Evolutionary conservation across 2,888 invertebrate genomes (phyloP), one percentile per base, ranked within the genome.

Genomic region (Rhamphomyia laevipes): DNA sequence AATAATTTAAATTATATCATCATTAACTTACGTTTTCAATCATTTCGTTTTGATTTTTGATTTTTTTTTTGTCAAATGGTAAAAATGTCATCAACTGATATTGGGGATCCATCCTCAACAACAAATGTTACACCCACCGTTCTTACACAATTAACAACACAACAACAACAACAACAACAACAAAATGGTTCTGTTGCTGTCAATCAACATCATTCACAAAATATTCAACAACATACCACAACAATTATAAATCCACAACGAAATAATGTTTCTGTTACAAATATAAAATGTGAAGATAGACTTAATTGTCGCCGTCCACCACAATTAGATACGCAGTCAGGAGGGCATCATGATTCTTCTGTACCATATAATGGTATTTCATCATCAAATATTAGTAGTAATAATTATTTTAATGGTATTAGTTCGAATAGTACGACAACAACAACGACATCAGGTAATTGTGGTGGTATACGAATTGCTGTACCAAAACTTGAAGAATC

Each of bases 191-290:
- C 15, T 45, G n/a, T n/a, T 27, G 7, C 23, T 2, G 23, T 7
- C 23, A 30, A 27, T 23, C 11, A 40, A 5, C 17, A 7, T 27
- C 23, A 27, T 27, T 7, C 23, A 27, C 7, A 4, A 27, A 27
- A 27, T 27, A 27, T 27, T 27, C 23, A 27, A 4, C 23, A 27
- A 27, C 5, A 5, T 7, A 27, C 23, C 21, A 37, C 35, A 27
- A 38, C 27, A 4, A 23, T 37, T 6, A 46, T 18, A 37, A 37
- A 48, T 45, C 38, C 43, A 33, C 43, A 51, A 51, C 59, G 62
- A 18, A 61, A 67, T 54, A 68, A 87, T 74, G 82, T 87, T 51
- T 86, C 86, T 52, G 86, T 87, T 63, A 87, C 86, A 57, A 84
- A 85, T 58, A 86, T 87, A 72, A 86, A 86, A 59, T 71, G 71